Conservation (phyloP, 2,797 vertebrate genomes). For the Sternarchorhynchus goeldii region DNA sequence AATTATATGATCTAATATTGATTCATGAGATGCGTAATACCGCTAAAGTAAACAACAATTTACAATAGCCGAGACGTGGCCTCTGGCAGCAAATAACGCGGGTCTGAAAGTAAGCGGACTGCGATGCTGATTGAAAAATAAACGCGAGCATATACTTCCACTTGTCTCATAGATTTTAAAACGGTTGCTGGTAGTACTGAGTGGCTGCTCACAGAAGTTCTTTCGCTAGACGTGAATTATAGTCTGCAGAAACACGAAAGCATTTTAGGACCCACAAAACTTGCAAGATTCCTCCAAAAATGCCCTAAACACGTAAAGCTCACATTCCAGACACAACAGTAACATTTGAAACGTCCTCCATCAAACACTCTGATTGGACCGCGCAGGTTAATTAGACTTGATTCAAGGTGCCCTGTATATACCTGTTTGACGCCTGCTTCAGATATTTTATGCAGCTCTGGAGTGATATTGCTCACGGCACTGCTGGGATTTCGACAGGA, state of each 20-base stretch:
- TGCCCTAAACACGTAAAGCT: too few relatives aligned
- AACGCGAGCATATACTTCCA: conserved; percentile 1
- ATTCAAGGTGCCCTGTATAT: background rate
- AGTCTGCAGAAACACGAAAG: too few relatives aligned
- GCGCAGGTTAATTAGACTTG: background rate
- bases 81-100: conserved; percentile 33
- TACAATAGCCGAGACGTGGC: conserved; percentile 25
- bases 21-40: conserved; percentile 42
- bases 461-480: conserved; percentile 23
- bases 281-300: too few relatives aligned
- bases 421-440: background rate
- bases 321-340: too few relatives aligned
- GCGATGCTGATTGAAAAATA: conserved; percentile 26
- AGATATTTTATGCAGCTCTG: conserved; percentile 25
- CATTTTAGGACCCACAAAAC: too few relatives aligned
- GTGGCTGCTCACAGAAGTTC: background rate
- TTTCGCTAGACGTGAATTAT: background rate
- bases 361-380: background rate
- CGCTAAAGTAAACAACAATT: conserved; percentile 37
- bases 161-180: conserved; percentile 18
- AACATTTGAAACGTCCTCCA: background rate
- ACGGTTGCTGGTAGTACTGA: background rate
- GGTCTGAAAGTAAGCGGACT: conserved; percentile 9
- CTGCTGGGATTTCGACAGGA: conserved; percentile 23
- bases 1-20: conserved; percentile 44